phyloP scores from a whole-genome alignment of 2,113 vertebrate species.

The Thamnophis sirtalis region DNA sequence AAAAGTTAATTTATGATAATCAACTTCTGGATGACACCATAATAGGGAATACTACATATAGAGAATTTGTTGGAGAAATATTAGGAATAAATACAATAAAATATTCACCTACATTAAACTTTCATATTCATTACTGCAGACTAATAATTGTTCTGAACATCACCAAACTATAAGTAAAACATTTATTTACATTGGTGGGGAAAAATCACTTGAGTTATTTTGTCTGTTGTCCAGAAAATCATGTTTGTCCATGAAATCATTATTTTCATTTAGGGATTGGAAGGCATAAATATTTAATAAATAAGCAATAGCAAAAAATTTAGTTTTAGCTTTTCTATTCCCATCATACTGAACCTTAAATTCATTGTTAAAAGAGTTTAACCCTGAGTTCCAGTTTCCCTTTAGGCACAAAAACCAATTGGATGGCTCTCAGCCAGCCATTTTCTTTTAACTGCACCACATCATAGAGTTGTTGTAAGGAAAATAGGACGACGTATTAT shows the following conservation, averaged over 20 bases:
- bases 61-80: not conserved
- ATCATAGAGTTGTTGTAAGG: not conserved
- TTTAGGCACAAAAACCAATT: not conserved
- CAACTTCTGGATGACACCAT: not conserved
- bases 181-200: not conserved
- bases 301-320: not conserved
- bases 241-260: not conserved
- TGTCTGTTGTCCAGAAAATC: not conserved
- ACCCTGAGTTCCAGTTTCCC: not conserved
- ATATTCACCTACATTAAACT: not conserved
- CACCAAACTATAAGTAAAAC: not conserved
- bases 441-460: not conserved
- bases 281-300: not conserved
- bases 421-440: not conserved
- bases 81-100: rapidly evolving
- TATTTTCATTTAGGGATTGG: not conserved
- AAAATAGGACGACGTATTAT: not conserved
- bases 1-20: not conserved
- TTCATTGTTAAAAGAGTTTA: not conserved
- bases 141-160: not conserved
- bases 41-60: not conserved
- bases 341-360: not conserved
- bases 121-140: not conserved
- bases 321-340: not conserved
- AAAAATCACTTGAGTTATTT: not conserved